Base-by-base conservation (phyloP, 37 sponge, comb jelly and placozoan species). In the Ephydatia muelleri region DNA sequence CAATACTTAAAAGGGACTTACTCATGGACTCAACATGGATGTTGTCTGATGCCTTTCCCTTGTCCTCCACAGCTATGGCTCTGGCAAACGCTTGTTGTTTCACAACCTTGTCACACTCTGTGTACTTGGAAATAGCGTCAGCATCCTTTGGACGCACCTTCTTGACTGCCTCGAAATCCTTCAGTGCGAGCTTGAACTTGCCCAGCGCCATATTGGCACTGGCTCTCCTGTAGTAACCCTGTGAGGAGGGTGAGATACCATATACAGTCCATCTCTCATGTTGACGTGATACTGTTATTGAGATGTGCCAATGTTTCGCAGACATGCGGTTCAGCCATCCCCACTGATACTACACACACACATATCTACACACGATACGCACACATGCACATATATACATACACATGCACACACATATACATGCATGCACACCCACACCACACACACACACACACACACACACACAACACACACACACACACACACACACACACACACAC, bases 141-240 rank as follows among this genome's bases (percentile, higher is more conserved):
- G 40, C 65, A 69, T 94, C 96, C 40, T 75, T 83, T 0, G 96
- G 94, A 16, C 86, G 64, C 27, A 73, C 88, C 23, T 33, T 83
- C 79, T 87, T 89, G 27, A 96, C 99, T 16, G 93, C 78, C 65
- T 98, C 99, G 91, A 89, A 98, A 64, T 98, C 99, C 39, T 85
- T 94, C 72, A 98, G 87, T 1, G 94, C 92, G 26, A 77, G 73
- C 49, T 96, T 98, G 88, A 94, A 96, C 77, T 94, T 94, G 43
- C 99, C 99, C 83, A 98, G 83, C 4, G 99, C 99, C 96, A 96
- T 98, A 78, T 98, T 94, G 16, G 98, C 92, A 89, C 92, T 91
- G 65, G 99, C 99, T 76, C 97, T 80, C 49, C 99, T 67, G 78
- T 98, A 98, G 88, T 96, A 98, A 0, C 95, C 99, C 93, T 97